Base-by-base conservation (phyloP, 1,140 invertebrate genomes). In the Brachionus rotundiformis region DNA sequence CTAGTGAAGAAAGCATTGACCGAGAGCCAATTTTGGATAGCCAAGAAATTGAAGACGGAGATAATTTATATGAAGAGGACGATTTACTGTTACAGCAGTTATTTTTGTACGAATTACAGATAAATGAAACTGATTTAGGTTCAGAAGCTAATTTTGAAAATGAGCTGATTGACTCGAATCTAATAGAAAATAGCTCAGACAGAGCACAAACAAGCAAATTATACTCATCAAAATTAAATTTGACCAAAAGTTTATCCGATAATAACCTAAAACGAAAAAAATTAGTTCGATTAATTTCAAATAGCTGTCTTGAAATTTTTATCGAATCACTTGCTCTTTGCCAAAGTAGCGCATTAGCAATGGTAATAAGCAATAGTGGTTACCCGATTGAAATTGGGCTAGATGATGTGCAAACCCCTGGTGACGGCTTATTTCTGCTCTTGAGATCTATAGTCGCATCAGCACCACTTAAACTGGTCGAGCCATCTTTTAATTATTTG, bases 341-440 rank as follows among this genome's bases (percentile, higher is more conserved):
- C 41, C 76, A 79, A 41, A 59, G 44, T 16, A 79, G 76, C 54
- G 76, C 76, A 31, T n/a, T 79, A 2, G 76, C 76, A 10, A 79
- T 79, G 76, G 76, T 79, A 1, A 54, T 79, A 11, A 59, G 76
- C 19, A 79, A 79, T 13, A 79, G 76, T 13, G 76, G 76, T 11
- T 79, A 79, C 59, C 36, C 76, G 16, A 79, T 79, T 11, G 76
- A 79, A 3, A 16, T 79, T 1, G 33, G 29, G 5, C 4, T 79
- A 8, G 76, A 79, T 2, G 76, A 79, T 27, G 54, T 79, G 47
- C 31, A 79, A 23, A 79, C 76, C 0, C 76, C 76, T 3, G 76
- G 76, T 11, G 76, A 79, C 33, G 76, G 47, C 11, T 1, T 79
- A 19, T 79, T 79, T 79, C 33, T 79, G 2, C 36, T 79, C 3